A percentile compares a stretch with the other conserved stretches of the same genome.
Evolutionary conservation across 1,140 invertebrate species (phyloP).

Genomic region (Phenacoccus solenopsis): DNA sequence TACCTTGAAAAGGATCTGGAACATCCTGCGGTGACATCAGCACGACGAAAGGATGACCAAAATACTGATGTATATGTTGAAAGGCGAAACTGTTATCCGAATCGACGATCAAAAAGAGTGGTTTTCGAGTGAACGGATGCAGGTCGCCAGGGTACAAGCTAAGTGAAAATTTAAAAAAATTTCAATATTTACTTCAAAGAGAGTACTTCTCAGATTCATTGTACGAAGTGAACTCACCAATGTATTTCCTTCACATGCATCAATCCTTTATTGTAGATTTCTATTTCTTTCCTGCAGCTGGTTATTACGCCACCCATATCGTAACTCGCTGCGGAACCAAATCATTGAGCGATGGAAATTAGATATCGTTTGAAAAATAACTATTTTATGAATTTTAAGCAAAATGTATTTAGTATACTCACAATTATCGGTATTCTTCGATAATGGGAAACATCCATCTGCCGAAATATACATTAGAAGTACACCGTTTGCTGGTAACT

Average conservation of each 20-base stretch:
- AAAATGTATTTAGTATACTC: slow-evolving; percentile 35
- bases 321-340: slow-evolving; percentile 59
- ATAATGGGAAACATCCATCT: slow-evolving; percentile 77
- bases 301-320: slow-evolving; percentile 84
- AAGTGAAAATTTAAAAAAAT: slow-evolving; percentile 21
- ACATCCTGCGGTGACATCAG: slow-evolving; percentile 87
- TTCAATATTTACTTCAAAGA: neutral
- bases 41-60: slow-evolving; percentile 87
- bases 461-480: slow-evolving; percentile 87
- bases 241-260: slow-evolving; percentile 64
- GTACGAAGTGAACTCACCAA: slow-evolving; percentile 36
- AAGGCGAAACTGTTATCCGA: slow-evolving; percentile 92
- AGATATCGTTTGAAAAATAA: too few relatives aligned
- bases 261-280: slow-evolving; percentile 46
- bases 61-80: slow-evolving; percentile 80
- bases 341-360: too few relatives aligned
- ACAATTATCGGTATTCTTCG: slow-evolving; percentile 82
- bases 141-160: slow-evolving; percentile 86
- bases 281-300: slow-evolving; percentile 62
- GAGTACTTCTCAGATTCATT: neutral
- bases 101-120: slow-evolving; percentile 81
- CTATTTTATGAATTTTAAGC: too few relatives aligned
- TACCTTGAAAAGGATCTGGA: slow-evolving; percentile 69
- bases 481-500: slow-evolving; percentile 80
- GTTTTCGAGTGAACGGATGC: slow-evolving; percentile 52